Evolutionary conservation across 2,113 vertebrate species (phyloP), one percentile per base, ranked within the genome.

Genomic region (Elachura formosa): DNA sequence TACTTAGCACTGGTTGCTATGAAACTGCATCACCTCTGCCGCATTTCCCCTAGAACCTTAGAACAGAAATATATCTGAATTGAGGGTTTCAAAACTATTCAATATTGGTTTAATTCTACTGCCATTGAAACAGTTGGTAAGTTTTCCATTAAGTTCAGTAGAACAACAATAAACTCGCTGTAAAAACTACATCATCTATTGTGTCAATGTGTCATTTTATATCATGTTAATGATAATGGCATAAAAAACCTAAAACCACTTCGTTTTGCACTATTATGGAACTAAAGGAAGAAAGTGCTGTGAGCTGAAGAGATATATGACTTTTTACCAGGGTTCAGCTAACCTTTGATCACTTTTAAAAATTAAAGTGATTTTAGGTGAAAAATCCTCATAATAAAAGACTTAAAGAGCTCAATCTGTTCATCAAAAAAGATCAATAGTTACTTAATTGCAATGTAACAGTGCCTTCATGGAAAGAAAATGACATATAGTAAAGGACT

Each of bases 391-490:
- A 77, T 94, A 83, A 86, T 77, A 93, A 90, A 94, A 90, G 75
- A 77, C 75, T 93, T 92, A 80, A 94, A 79, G 64, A 93, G 75
- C 82, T 95, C 55, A 80, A 73, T 86, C 51, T 83, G 41, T n/a
- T 95, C 78, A 91, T 91, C 74, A 64, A 46, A 97, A 89, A 94
- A 89, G 76, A 95, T 93, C 93, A 90, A 82, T 90, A 90, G 80
- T 73, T 82, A 72, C 49, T 91, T 94, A 94, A 94, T 89, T 91
- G 76, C 38, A 22, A 22, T 72, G 45, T 28, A 78, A 49, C 34
- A 82, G 41, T 59, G 58, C 66, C 87, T 76, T 91, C 81, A 43
- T 1, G 0, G 33, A 87, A 49, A 77, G 49, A 83, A 91, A 91
- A 93, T 69, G 51, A 20, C 52, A 45, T 25, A 7, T 45, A 40